These are phyloP conservation scores for Poecilus cupreus DNA, from an alignment of 2,888 invertebrate species.

Conservation along the genomic window DNA sequence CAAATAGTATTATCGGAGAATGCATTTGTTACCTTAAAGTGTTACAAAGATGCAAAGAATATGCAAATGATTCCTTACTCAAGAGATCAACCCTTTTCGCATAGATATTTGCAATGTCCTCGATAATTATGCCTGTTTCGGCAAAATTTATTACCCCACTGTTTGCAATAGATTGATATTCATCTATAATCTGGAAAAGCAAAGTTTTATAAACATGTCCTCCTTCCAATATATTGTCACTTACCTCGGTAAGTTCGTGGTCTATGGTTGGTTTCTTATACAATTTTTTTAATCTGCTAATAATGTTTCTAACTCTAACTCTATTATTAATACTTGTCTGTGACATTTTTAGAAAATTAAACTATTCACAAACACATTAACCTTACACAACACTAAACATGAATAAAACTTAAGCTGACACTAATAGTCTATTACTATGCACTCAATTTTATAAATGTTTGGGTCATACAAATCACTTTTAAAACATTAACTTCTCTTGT, in stretches of 20 bases:
- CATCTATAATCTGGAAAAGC: constrained; percentile 52
- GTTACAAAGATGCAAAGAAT: not conserved
- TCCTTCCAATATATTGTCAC: constrained; percentile 34
- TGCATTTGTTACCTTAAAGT: not conserved
- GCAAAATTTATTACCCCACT: constrained; percentile 80
- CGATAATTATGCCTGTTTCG: constrained; percentile 85
- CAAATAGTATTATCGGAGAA: not conserved
- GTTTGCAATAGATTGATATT: constrained; percentile 67
- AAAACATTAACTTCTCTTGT: not conserved
- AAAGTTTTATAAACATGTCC: not conserved
- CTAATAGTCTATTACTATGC: constrained; percentile 5
- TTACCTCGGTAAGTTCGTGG: constrained; percentile 67
- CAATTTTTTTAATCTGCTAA: constrained; percentile 65
- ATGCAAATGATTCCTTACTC: constrained; percentile 62
- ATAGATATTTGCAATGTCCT: constrained; percentile 83
- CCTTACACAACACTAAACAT: constrained; percentile 25
- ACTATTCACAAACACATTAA: not conserved
- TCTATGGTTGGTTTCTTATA: constrained; percentile 69
- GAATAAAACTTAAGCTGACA: not conserved
- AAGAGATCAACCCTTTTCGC: constrained; percentile 81
- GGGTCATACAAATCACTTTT: not conserved
- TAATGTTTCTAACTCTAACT: constrained; percentile 44
- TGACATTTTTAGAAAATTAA: constrained; percentile 6
- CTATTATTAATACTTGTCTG: not conserved
- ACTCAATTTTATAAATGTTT: not conserved